Percentiles rank a stretch among this genome's conserved stretches.
phyloP scores from a whole-genome alignment of 2,797 vertebrate genomes.

The Psittacula echo region DNA sequence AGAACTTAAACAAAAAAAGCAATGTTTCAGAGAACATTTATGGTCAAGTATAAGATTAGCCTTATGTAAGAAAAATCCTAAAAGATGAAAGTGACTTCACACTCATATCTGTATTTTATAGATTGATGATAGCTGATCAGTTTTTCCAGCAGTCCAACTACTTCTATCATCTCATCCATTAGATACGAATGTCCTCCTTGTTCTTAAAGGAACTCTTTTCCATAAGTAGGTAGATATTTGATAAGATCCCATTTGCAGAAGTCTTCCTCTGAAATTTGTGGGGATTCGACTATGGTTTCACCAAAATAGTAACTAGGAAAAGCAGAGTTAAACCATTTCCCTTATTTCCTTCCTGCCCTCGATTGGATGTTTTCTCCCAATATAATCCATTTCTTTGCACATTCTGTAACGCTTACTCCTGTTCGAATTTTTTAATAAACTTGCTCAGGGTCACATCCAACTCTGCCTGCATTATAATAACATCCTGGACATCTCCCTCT shows the following conservation, averaged over 20 bases:
- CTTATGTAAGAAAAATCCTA: not conserved
- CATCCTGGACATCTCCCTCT: not conserved
- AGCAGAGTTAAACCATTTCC: not conserved
- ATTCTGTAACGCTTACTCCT: not conserved
- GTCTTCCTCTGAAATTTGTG: not conserved
- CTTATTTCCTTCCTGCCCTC: not conserved
- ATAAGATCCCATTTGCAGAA: not conserved
- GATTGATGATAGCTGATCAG: not conserved
- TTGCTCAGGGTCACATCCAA: not conserved
- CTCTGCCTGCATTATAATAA: not conserved
- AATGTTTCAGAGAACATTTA: not conserved
- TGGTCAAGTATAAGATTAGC: not conserved
- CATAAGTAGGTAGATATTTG: not conserved
- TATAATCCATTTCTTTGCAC: not conserved
- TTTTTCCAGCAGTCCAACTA: not conserved
- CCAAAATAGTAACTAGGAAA: not conserved
- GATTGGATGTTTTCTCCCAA: not conserved
- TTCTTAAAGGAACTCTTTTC: not conserved
- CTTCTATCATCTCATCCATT: not conserved
- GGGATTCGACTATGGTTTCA: not conserved
- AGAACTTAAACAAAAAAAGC: not conserved
- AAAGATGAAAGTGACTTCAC: not conserved
- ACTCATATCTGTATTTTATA: not conserved
- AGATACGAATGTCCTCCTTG: not conserved
- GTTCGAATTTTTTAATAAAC: not conserved